Evolutionary conservation across 1,140 invertebrate genomes (phyloP).

Genomic region (Drosophila watanabei): DNA sequence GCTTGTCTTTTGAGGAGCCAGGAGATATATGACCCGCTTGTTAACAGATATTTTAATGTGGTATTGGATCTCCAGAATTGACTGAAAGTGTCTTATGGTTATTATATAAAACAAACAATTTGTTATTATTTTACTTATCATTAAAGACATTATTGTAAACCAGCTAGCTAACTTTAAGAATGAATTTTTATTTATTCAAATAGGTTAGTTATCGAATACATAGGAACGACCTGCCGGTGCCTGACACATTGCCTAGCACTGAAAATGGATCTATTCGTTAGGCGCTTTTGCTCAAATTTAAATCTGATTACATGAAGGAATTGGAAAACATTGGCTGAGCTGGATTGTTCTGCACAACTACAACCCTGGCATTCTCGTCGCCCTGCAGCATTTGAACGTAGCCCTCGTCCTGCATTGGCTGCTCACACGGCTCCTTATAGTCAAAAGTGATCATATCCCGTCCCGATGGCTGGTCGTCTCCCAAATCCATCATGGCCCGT

Average conservation of each 20-base stretch:
- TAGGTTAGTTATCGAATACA: background rate
- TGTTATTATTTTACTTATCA: too few species aligned
- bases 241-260: background rate
- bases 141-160: too few species aligned
- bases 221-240: background rate
- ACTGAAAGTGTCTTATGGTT: too few species aligned
- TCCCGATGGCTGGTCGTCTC: background rate
- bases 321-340: constrained; percentile 48
- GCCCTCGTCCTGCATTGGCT: background rate
- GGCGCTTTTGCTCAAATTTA: constrained; percentile 23
- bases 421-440: background rate
- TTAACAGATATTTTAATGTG: too few species aligned
- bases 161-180: too few species aligned
- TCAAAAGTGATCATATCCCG: background rate
- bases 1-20: background rate
- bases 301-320: constrained; percentile 35
- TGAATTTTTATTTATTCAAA: background rate
- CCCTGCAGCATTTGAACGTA: constrained; percentile 22
- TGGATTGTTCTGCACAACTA: constrained; percentile 65
- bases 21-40: too few species aligned
- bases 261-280: background rate
- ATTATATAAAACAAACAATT: too few species aligned
- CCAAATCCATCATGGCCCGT: constrained; percentile 3
- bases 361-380: constrained; percentile 51
- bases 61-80: too few species aligned